Percentiles rank a stretch among this genome's conserved stretches.
phyloP scores from a whole-genome alignment of 2,113 vertebrate species.

The Hystrix brachyura region DNA sequence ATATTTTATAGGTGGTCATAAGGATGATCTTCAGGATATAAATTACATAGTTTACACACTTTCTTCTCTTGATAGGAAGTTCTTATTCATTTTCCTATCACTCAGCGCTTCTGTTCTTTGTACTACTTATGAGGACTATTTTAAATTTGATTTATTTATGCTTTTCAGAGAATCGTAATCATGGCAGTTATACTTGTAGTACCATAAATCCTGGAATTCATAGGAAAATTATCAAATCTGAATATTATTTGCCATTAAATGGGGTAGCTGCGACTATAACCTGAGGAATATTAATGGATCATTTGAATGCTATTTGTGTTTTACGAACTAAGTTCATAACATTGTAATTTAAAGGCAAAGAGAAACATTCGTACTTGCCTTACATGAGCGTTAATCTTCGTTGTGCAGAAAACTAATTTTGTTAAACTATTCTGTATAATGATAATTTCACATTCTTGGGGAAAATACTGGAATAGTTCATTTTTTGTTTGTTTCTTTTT shows the following conservation, averaged over 20 bases:
- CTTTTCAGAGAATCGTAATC: slow-evolving; percentile 11
- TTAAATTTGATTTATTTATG: slow-evolving; percentile 31
- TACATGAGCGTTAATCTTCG: background rate
- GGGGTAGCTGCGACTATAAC: background rate
- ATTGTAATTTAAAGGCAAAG: slow-evolving; percentile 6
- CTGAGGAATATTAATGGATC: background rate
- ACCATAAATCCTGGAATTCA: background rate
- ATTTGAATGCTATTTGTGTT: slow-evolving; percentile 1
- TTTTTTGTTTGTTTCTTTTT: background rate
- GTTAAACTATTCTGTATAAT: background rate
- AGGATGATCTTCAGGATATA: slow-evolving; percentile 29
- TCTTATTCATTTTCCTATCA: background rate
- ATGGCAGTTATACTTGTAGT: background rate
- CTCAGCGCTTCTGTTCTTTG: background rate
- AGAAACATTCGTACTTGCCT: background rate
- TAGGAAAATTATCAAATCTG: background rate
- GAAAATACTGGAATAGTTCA: background rate
- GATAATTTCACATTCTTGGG: slow-evolving; percentile 17
- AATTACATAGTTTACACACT: background rate
- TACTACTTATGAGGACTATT: background rate
- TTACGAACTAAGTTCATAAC: background rate
- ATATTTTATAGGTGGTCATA: slow-evolving; percentile 18
- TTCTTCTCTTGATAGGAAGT: background rate
- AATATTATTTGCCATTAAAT: background rate
- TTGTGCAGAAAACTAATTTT: slow-evolving; percentile 30